Conservation (phyloP, 2,797 vertebrate species). For the Karalla daura region DNA sequence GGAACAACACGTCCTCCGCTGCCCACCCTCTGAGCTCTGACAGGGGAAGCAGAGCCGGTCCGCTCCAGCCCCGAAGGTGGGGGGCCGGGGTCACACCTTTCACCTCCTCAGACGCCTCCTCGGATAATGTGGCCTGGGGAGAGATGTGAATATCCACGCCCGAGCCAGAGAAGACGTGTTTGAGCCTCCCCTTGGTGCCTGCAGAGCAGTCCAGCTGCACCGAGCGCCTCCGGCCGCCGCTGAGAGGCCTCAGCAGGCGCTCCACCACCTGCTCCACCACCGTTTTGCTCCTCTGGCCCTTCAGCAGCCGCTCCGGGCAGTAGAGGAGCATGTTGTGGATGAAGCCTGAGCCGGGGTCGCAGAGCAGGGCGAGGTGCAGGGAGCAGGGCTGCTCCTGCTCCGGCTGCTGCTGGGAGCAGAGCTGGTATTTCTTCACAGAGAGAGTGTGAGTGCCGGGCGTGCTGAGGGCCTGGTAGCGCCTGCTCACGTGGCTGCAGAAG, state of each 20-base stretch:
- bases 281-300: constrained; percentile 52
- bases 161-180: constrained; percentile 51
- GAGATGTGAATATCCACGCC: constrained; percentile 47
- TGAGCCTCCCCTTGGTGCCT: constrained; percentile 54
- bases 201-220: constrained; percentile 74
- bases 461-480: constrained; percentile 65
- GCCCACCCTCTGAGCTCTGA: constrained; percentile 44
- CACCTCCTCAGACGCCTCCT: no score
- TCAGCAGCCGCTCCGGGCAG: constrained; percentile 68
- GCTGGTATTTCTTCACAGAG: constrained; percentile 76
- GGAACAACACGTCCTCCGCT: constrained; percentile 56
- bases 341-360: constrained; percentile 72
- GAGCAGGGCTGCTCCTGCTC: no score
- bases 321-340: constrained; percentile 79
- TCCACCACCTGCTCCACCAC: constrained; percentile 72
- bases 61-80: constrained; percentile 76
- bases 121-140: background rate
- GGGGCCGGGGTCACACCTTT: no score
- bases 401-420: constrained; percentile 57
- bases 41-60: constrained; percentile 66
- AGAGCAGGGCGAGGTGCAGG: constrained; percentile 72
- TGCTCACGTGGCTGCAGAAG: constrained; percentile 66
- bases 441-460: constrained; percentile 64
- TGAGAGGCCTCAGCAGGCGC: constrained; percentile 72
- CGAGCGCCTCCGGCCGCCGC: constrained; percentile 45